phyloP scores from a whole-genome alignment of 2,888 invertebrate genomes.

The Mechanitis messenoides region DNA sequence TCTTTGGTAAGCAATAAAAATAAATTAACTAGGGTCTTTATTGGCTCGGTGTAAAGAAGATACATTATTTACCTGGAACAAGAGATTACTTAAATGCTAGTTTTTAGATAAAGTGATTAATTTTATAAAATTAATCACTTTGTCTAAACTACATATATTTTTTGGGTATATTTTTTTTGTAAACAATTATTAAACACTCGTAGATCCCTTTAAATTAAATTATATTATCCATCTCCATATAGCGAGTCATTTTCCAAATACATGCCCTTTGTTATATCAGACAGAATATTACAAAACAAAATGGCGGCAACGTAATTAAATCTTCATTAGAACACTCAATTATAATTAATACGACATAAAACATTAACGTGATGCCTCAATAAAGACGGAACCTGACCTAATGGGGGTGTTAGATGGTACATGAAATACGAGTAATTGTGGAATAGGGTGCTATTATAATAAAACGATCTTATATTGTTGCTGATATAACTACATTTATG shows the following conservation, averaged over 20 bases:
- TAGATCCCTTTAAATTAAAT: no score
- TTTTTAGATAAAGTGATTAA: no score
- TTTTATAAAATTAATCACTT: no score
- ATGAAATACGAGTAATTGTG: constrained; percentile 19
- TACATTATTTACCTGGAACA: constrained; percentile 17
- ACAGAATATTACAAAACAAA: constrained; percentile 15
- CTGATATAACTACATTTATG: background rate
- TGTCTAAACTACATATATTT: no score
- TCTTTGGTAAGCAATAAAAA: constrained; percentile 50
- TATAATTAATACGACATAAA: constrained; percentile 19
- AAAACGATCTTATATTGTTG: constrained; percentile 8
- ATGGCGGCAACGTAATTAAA: constrained; percentile 19
- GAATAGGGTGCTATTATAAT: constrained; percentile 21
- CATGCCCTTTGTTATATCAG: constrained; percentile 3
- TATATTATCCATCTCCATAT: no score
- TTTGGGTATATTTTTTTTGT: no score
- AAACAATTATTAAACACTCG: no score
- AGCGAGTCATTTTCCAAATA: no score
- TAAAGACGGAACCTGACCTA: constrained; percentile 20
- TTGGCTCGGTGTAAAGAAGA: constrained; percentile 15
- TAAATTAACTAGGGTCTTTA: constrained; percentile 41
- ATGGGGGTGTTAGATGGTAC: constrained; percentile 21
- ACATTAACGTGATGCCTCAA: constrained; percentile 10
- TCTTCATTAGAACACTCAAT: constrained; percentile 25
- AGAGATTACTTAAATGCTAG: constrained; percentile 1